phyloP scores from a whole-genome alignment of 2,797 vertebrate species.

The Rhabdomys pumilio region DNA sequence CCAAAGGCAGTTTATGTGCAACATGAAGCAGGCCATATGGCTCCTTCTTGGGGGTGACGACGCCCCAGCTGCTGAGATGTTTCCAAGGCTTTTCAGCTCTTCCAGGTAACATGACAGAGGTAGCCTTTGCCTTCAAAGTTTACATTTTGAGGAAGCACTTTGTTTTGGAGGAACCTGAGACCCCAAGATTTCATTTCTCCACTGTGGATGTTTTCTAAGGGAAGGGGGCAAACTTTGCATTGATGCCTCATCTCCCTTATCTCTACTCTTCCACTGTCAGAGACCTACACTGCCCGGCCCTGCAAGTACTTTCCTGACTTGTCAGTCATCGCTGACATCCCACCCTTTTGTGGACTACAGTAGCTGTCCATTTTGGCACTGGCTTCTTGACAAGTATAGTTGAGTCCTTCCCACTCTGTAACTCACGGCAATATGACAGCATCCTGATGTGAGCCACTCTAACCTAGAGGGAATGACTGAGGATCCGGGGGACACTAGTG shows the following conservation, averaged over 20 bases:
- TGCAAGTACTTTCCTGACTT: background rate
- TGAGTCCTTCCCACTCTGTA: background rate
- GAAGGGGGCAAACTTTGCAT: background rate
- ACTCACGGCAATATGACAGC: background rate
- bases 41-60: constrained; percentile 64
- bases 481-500: fast-evolving
- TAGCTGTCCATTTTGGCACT: background rate
- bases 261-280: fast-evolving
- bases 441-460: background rate
- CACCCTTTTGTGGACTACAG: background rate
- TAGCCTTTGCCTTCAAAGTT: constrained; percentile 4
- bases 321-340: background rate
- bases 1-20: constrained; percentile 86
- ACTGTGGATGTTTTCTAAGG: background rate
- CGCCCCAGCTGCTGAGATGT: constrained; percentile 58
- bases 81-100: constrained; percentile 69
- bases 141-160: background rate
- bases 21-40: constrained; percentile 74
- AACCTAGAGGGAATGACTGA: background rate
- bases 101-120: constrained; percentile 26
- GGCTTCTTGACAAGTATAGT: background rate
- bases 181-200: background rate
- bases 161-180: background rate
- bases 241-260: background rate
- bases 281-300: fast-evolving